Evolutionary conservation across 1,140 invertebrate species (phyloP), one percentile per base, ranked within the genome.

Genomic region (Leptonema lineaticorne): DNA sequence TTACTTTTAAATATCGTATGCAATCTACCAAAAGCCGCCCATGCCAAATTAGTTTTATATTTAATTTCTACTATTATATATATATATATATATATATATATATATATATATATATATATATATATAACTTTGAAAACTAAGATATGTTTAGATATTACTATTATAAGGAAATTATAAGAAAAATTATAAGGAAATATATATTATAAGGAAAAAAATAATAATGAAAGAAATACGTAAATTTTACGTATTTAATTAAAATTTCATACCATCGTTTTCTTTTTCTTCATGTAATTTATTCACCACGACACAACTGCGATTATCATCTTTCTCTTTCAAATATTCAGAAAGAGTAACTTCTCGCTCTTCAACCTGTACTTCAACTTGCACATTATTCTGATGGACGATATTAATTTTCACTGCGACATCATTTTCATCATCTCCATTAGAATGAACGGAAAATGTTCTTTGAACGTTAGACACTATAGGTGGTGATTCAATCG

Each of bases 331-430:
- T 28, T 59, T 66, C 20, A 73, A 58, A 65, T 73, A 73, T 33
- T 73, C 45, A 5, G 60, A 60, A 14, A 70, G 37, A 1, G 59
- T 72, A 16, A 69, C 46, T 56, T 83, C 79, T 46, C 79, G 75
- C 58, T 83, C 80, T 50, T 83, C 81, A 0, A 83, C 79, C 69
- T 83, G 80, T 0, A 82, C 80, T 71, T 82, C 79, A 30, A 82
- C 81, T 64, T 82, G 79, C 24, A 81, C 81, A 50, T 82, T 79
- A 71, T 82, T 79, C 63, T 79, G 75, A 65, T 82, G 81, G 4
- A 79, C 78, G 68, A 82, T 82, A 26, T 82, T 82, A 6, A 82
- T 82, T 69, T 82, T 79, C 7, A 82, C 79, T 0, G 81, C 81
- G 9, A 82, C 78, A 63, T 81, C 79, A 1, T 79, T 81, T 18